Percentiles rank a stretch among this genome's conserved stretches.
phyloP scores from a whole-genome alignment of 2,888 invertebrate genomes.

The Camptogramma bilineatum region DNA sequence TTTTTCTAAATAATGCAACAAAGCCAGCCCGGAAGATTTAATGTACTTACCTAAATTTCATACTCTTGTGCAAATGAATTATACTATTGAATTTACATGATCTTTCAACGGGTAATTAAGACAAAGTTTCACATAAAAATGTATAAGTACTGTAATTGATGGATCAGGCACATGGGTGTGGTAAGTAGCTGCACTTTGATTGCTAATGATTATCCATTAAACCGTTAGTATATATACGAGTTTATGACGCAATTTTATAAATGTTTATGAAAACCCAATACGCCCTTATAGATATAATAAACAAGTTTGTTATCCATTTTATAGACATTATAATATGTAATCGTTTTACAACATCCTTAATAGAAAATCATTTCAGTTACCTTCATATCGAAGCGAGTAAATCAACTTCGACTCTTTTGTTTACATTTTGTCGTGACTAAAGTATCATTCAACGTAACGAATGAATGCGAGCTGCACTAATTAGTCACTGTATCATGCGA shows the following conservation, averaged over 20 bases:
- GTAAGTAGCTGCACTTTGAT: constrained; percentile 8
- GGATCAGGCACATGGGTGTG: constrained; percentile 1
- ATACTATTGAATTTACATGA: not conserved
- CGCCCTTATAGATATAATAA: constrained; percentile 35
- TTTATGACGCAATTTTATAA: constrained; percentile 28
- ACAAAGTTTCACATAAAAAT: not conserved
- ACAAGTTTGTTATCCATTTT: constrained; percentile 20
- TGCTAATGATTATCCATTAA: constrained; percentile 10
- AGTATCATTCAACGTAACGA: constrained; percentile 34
- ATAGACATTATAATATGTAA: not conserved
- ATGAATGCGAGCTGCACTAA: constrained; percentile 40
- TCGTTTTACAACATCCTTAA: too few species aligned
- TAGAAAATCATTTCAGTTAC: not conserved
- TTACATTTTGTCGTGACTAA: constrained; percentile 39
- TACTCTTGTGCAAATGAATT: too few species aligned
- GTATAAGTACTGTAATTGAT: not conserved
- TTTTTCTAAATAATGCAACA: constrained; percentile 4
- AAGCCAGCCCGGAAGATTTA: not conserved
- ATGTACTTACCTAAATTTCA: too few species aligned
- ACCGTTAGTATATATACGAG: constrained; percentile 17
- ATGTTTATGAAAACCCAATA: constrained; percentile 40
- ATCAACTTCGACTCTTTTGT: constrained; percentile 10
- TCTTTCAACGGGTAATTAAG: not conserved
- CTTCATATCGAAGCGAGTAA: not conserved
- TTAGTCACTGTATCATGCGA: constrained; percentile 37